Base-by-base conservation (phyloP, 2,797 vertebrate species). In the Monodelphis domestica region DNA sequence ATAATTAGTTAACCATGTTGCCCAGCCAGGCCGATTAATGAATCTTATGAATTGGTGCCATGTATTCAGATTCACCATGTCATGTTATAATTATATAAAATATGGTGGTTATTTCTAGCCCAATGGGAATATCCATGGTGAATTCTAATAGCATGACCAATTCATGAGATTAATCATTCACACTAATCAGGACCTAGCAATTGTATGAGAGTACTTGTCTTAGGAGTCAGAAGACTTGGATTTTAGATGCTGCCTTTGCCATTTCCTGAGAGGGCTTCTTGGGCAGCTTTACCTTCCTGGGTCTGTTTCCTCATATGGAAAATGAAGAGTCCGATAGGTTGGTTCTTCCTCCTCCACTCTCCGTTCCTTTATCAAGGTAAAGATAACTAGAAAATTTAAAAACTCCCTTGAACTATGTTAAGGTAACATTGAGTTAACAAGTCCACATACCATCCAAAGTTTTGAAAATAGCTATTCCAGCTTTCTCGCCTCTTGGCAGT, bases 401-500 rank as follows among this genome's bases (percentile, higher is more conserved):
- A 91, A 84, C 45, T 52, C 10, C 70, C 38, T 26, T 84, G 9
- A 87, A 53, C 12, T 93, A 5, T 10, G 28, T 89, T 78, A 52
- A 15, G n/a, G 45, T 0, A 63, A 24, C 52, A 50, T 89, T 92
- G 92, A 84, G 17, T 88, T 38, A 91, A 70, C 90, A 28, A 96
- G 90, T 50, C 53, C 1, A 10, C 11, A n/a, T n/a, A 53, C 70
- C 38, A 84, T 45, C 4, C 38, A 84, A 84, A 84, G 38, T 52
- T 94, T 93, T 92, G 54, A 78, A 91, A 95, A 59, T 56, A 90
- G 14, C n/a, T 92, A 30, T 89, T 84, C 91, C 54, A 9, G 30
- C 33, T 5, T 45, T 70, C n/a, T 54, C 26, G 38, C 21, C 0
- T 4, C 30, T 57, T 26, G 17, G 89, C 70, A 78, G 10, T 45